These are phyloP conservation scores for Lamellibrachia luymesi DNA, from an alignment of 1,140 invertebrate species.

Conservation along the genomic window DNA sequence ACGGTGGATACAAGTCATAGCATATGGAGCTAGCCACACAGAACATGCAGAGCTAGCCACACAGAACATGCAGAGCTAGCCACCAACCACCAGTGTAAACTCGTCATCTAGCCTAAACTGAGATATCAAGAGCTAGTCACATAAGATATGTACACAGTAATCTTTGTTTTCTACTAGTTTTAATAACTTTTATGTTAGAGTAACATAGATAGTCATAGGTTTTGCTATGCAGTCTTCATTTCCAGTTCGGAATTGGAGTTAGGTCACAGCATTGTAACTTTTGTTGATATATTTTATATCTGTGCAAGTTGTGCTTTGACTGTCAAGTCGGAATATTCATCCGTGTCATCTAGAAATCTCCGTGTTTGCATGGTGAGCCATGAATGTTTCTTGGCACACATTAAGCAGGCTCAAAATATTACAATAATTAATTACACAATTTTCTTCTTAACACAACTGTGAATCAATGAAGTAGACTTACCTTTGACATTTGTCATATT, in stretches of 20 bases:
- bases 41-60: background rate
- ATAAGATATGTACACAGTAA: conserved; percentile 4
- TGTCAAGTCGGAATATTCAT: too few relatives aligned
- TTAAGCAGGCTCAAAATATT: background rate
- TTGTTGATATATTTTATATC: background rate
- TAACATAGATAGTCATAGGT: background rate
- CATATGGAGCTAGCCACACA: background rate
- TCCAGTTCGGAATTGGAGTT: background rate
- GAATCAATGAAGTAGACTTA: too few relatives aligned
- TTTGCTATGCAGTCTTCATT: background rate
- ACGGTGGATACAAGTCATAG: conserved; percentile 23
- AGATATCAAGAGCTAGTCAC: background rate
- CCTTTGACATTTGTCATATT: too few relatives aligned
- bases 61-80: background rate
- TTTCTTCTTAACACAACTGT: too few relatives aligned
- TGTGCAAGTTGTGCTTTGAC: background rate
- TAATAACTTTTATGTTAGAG: background rate
- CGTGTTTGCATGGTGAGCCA: background rate
- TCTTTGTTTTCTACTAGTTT: background rate
- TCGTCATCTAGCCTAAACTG: background rate
- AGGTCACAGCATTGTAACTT: background rate
- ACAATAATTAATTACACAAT: background rate
- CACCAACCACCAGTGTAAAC: background rate
- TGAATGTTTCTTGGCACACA: background rate
- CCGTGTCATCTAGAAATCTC: background rate